Evolutionary conservation across 30 jellyfish, hydroid and myxozoan genomes (phyloP).

Genomic region (Hydractinia echinata): DNA sequence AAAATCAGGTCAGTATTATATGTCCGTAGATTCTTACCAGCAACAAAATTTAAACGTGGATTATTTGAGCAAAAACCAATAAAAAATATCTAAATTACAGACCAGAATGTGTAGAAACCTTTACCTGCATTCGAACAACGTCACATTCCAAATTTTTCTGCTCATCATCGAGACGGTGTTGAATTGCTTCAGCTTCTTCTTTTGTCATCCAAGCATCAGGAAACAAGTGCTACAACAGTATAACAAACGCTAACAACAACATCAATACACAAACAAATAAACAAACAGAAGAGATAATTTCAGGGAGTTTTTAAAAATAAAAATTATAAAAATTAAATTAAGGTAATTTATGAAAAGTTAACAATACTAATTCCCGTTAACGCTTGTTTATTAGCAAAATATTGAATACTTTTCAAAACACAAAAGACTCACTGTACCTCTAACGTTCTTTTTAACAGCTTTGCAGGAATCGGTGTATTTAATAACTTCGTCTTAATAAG

Average conservation of each 20-base stretch:
- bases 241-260: no score
- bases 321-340: no score
- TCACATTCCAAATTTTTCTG: constrained; percentile 59
- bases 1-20: no score
- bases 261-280: no score
- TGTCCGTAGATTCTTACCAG: no score
- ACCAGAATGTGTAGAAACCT: not conserved
- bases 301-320: no score
- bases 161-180: constrained; percentile 57
- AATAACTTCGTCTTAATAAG: constrained; percentile 46
- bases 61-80: not conserved
- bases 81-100: not conserved
- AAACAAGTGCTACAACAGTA: constrained; percentile 47
- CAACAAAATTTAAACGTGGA: no score
- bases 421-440: constrained; percentile 21
- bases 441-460: constrained; percentile 47
- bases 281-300: no score
- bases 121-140: constrained; percentile 5
- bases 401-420: not conserved
- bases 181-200: constrained; percentile 65
- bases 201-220: constrained; percentile 80
- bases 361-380: not conserved
- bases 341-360: not conserved
- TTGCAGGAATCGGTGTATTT: constrained; percentile 84
- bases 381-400: not conserved